Base-by-base conservation (phyloP, 2,797 vertebrate genomes). In the Dermochelys coriacea region DNA sequence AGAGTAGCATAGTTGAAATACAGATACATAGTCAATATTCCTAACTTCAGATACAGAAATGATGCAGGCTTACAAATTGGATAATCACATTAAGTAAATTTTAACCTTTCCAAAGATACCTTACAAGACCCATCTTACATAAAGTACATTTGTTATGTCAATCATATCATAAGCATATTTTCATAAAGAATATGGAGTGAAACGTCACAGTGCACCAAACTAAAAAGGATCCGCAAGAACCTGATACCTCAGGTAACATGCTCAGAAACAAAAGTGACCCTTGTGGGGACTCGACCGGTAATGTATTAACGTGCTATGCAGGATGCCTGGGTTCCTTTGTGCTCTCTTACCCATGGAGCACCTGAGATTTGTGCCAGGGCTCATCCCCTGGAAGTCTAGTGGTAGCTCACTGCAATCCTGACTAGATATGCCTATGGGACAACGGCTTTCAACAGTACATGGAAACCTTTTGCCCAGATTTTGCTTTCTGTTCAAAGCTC, bases 141-240 rank as follows among this genome's bases (percentile, higher is more conserved):
- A 52, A 52, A 52, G 51, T 52, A 8, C 18, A 19, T 52, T 51
- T 19, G 18, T 52, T 52, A 52, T 52, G 51, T 52, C 51, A 19
- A 6, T 52, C 15, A 52, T 52, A 52, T 51, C 51, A 18, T 52
- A 52, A 52, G 18, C 51, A 52, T 52, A 52, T 19, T 52, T 52
- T 52, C 18, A 52, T 52, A 52, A 52, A 52, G 51, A 7, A 7
- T 52, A 52, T 19, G 51, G 18, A 52, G 18, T 52, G 51, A 52
- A 18, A 52, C 6, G 2, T 52, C 51, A 50, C 50, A 99, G 97
- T 99, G 98, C 83, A 99, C 99, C 87, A 99, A 99, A 98, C 99
- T 99, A 98, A 99, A 99, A 98, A 98, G 99, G 96, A 99, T 99
- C 89, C 99, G 99, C 93, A 99, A 99, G 98, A 99, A 99, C 97